Percentiles rank a stretch among this genome's conserved stretches.
Evolutionary conservation across 1,140 invertebrate genomes (phyloP).

Genomic region (Leptopilina clavipes): DNA sequence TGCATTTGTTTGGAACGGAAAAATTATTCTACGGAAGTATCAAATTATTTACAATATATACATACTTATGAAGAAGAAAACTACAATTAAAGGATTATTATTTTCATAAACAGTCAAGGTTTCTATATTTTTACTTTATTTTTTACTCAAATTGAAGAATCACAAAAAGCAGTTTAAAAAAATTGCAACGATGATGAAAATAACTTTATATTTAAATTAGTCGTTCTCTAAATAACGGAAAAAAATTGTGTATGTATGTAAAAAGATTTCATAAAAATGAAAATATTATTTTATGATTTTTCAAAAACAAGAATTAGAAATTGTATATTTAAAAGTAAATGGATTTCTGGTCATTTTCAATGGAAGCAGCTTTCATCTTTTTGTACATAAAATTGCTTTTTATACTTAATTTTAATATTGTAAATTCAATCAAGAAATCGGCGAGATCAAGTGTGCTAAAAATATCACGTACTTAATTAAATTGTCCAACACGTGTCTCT

Average conservation of each 20-base stretch:
- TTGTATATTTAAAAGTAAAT: too few relatives aligned
- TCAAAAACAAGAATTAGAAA: too few relatives aligned
- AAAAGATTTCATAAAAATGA: too few relatives aligned
- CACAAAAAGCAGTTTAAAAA: background rate
- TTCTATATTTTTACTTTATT: background rate
- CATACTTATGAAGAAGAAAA: background rate
- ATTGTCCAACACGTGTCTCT: constrained; percentile 8
- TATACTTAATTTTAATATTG: background rate
- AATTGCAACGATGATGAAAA: too few relatives aligned
- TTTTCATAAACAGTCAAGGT: background rate
- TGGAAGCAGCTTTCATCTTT: too few relatives aligned
- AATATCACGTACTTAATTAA: constrained; percentile 4
- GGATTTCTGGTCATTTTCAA: too few relatives aligned
- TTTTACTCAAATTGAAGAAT: background rate
- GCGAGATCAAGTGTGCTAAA: background rate
- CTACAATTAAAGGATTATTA: background rate
- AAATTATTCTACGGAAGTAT: constrained; percentile 31
- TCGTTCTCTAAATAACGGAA: too few relatives aligned
- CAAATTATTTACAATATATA: constrained; percentile 11
- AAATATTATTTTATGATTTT: too few relatives aligned
- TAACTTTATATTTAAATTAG: too few relatives aligned
- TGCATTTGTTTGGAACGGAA: constrained; percentile 2
- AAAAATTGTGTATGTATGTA: too few relatives aligned
- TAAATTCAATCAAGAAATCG: background rate
- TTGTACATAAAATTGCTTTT: background rate